Base-by-base conservation (phyloP, 2,113 vertebrate species). In the Xiphophorus maculatus region DNA sequence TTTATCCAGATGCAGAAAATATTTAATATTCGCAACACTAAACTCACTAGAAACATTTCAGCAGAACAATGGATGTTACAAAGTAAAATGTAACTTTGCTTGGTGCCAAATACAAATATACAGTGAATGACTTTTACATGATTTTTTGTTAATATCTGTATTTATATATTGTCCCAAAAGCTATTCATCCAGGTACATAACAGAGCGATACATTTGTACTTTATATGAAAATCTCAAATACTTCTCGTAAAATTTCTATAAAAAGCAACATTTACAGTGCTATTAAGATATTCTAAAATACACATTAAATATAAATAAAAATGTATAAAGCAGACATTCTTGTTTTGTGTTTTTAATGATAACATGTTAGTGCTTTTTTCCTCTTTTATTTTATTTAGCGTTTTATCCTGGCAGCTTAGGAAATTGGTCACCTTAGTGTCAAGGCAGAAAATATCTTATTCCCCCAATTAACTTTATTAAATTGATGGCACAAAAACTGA, bases 221-320 rank as follows among this genome's bases (percentile, higher is more conserved):
- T 80, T 48, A 76, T 30, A 84, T 71, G 61, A 79, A 77, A 74
- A 81, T 76, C 17, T 78, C 8, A 71, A 71, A 83, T 22, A 63
- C 32, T 68, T 69, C 44, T 54, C 30, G n/a, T 11, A 51, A 25
- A 42, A 72, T 82, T 82, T 82, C 68, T 81, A 74, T 40, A 63
- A 65, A 73, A 78, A 42, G 42, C 0, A 64, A 29, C 61, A 77
- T 77, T 80, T 70, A 84, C 67, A 80, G 42, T 48, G 60, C 60
- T 76, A 72, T 65, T 58, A 58, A 25, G 32, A 76, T 83, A 86
- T 68, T 82, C 70, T 88, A 86, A 81, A 83, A 76, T 76, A 17
- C 13, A 17, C 63, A 80, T 63, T 51, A 44, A 60, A 72, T 81
- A 85, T 85, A 75, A 91, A 91, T 76, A 83, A 82, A 86, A 74